Evolutionary conservation across 2,797 vertebrate species (phyloP).

Genomic region (Falco cherrug): DNA sequence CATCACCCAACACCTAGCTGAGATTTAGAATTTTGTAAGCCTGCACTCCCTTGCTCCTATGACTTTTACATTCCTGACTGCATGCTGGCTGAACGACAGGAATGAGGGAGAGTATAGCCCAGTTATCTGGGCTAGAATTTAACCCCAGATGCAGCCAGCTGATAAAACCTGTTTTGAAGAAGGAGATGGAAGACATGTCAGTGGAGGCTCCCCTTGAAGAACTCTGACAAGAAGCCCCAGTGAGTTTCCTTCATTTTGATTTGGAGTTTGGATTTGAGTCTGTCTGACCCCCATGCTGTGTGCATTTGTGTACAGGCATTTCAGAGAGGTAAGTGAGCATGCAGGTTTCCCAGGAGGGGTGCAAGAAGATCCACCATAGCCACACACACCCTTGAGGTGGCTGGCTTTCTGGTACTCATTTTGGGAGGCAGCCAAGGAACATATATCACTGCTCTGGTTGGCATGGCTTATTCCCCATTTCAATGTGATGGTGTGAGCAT

Average conservation of each 20-base stretch:
- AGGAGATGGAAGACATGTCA: not conserved
- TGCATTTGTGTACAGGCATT: too few species aligned
- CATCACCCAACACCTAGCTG: not conserved
- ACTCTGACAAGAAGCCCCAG: not conserved
- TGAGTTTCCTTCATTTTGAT: not conserved
- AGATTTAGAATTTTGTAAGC: not conserved
- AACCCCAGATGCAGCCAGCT: not conserved
- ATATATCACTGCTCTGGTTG: too few species aligned
- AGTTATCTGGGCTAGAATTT: not conserved
- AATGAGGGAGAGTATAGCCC: not conserved
- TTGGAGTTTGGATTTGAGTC: not conserved
- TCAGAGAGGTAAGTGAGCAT: too few species aligned
- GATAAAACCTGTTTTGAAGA: not conserved
- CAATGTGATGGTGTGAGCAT: too few species aligned
- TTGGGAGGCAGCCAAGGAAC: too few species aligned
- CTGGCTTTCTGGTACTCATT: too few species aligned
- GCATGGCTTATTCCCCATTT: too few species aligned
- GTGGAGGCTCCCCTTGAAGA: not conserved
- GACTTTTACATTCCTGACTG: not conserved
- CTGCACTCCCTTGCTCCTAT: not conserved
- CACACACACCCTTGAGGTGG: too few species aligned
- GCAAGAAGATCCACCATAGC: too few species aligned
- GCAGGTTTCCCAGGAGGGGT: too few species aligned
- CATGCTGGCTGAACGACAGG: not conserved
- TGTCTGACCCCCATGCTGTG: not conserved